A percentile compares a stretch with the other conserved stretches of the same genome.
These are phyloP conservation scores for Toxostoma redivivum DNA, from an alignment of 2,113 vertebrate genomes.

Conservation along the genomic window DNA sequence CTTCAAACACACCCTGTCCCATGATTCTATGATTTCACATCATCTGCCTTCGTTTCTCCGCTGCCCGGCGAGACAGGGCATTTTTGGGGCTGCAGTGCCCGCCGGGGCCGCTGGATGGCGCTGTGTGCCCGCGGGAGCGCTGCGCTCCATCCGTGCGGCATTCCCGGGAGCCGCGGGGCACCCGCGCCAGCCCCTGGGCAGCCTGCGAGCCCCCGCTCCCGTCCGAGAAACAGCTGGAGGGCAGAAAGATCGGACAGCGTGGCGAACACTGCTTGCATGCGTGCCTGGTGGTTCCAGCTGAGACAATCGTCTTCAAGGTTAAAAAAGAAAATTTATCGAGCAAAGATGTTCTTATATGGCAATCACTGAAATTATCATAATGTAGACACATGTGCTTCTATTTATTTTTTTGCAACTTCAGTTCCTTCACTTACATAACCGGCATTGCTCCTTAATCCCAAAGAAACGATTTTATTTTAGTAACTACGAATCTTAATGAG, in stretches of 20 bases:
- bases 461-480: background rate
- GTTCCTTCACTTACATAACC: background rate
- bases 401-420: background rate
- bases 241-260: too few relatives aligned
- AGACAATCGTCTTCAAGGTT: background rate
- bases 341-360: accelerated
- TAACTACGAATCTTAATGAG: background rate
- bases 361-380: background rate
- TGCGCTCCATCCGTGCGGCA: too few relatives aligned
- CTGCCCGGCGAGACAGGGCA: accelerated
- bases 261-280: accelerated
- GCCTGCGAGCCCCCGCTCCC: too few relatives aligned
- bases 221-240: too few relatives aligned
- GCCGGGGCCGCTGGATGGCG: constrained; percentile 54
- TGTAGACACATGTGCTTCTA: background rate
- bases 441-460: background rate
- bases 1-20: too few relatives aligned
- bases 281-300: accelerated
- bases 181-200: too few relatives aligned
- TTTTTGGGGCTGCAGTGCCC: background rate
- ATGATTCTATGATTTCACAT: background rate
- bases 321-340: background rate
- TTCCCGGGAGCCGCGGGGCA: too few relatives aligned
- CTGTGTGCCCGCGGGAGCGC: background rate
- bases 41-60: background rate